phyloP scores from a whole-genome alignment of 2,113 vertebrate genomes.

The Mustela nigripes region DNA sequence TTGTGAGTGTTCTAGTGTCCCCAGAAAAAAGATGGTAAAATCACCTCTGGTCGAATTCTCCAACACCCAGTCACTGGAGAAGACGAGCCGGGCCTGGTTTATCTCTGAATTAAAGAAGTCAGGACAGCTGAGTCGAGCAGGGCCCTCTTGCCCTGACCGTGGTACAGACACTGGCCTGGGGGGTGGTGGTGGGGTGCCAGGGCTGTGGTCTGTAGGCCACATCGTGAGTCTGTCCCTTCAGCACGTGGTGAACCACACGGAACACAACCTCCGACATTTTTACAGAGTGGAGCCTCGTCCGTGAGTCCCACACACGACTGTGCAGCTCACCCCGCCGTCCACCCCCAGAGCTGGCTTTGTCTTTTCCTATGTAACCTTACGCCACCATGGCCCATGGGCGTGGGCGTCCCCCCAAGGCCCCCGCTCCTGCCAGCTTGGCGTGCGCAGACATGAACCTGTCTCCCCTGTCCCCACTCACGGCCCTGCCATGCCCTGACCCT shows the following conservation, averaged over 20 bases:
- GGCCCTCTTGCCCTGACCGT: not conserved
- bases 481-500: not conserved
- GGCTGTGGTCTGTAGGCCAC: not conserved
- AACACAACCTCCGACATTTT: too few species aligned
- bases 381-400: not conserved
- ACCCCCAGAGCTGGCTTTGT: not conserved
- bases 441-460: too few species aligned
- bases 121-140: accelerated
- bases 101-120: not conserved
- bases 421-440: not conserved
- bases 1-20: not conserved
- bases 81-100: not conserved
- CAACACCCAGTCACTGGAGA: not conserved
- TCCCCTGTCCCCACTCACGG: not conserved
- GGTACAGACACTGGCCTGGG: accelerated
- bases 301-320: accelerated
- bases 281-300: too few species aligned
- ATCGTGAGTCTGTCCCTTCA: not conserved
- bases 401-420: not conserved
- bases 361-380: not conserved
- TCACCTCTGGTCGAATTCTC: not conserved
- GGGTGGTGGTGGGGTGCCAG: accelerated
- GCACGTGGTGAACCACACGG: not conserved
- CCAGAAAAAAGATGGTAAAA: not conserved
- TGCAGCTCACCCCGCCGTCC: not conserved